These are phyloP conservation scores for Sphaeridia pumilis DNA, from an alignment of 2,888 invertebrate species.

Conservation along the genomic window DNA sequence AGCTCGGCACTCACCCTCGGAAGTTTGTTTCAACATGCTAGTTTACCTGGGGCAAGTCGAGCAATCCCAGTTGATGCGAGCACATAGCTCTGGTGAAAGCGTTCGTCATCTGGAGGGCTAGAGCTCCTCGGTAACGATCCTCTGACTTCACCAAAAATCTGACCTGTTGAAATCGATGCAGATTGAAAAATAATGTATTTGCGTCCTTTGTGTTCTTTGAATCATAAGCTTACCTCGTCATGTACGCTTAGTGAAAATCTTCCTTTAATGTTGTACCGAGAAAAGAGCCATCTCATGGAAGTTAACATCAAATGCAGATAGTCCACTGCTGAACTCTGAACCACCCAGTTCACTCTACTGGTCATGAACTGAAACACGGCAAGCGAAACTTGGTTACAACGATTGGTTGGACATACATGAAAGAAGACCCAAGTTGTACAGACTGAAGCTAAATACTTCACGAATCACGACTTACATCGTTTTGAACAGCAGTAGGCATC, in stretches of 20 bases:
- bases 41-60: constrained; percentile 71
- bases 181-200: no score
- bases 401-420: no score
- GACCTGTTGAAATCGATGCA: constrained; percentile 30
- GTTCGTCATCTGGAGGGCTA: constrained; percentile 62
- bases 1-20: background rate
- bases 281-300: constrained; percentile 79
- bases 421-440: no score
- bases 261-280: constrained; percentile 48
- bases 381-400: constrained; percentile 16
- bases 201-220: no score
- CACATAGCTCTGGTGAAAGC: constrained; percentile 83
- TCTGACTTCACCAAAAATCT: constrained; percentile 46
- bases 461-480: constrained; percentile 22
- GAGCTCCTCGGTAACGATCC: constrained; percentile 46
- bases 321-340: constrained; percentile 98
- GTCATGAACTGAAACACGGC: constrained; percentile 64
- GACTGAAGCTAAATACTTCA: no score
- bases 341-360: constrained; percentile 89
- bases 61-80: constrained; percentile 70
- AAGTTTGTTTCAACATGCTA: background rate
- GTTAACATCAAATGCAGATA: constrained; percentile 92
- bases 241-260: constrained; percentile 94
- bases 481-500: constrained; percentile 49
- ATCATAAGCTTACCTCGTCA: constrained; percentile 86